Base-by-base conservation (phyloP, 1,140 invertebrate species). In the Brachionus koreanus region DNA sequence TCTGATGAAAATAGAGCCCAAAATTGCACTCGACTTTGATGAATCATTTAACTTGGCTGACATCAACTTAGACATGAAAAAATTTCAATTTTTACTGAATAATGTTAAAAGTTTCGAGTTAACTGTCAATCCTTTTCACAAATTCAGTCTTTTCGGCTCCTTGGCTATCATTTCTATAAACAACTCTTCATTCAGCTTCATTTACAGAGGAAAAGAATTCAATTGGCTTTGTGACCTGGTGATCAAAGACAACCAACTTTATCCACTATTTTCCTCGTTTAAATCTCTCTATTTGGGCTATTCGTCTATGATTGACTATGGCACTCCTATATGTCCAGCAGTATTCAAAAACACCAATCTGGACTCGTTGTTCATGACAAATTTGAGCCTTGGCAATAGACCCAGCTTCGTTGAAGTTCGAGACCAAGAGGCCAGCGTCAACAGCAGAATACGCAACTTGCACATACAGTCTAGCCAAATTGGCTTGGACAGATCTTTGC, bases 151-250 rank as follows among this genome's bases (percentile, higher is more conserved):
- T 6, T 43, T 19, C 1, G 19, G 3, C 25, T 43, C 19, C 3
- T 19, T 74, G 5, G 23, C 10, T n/a, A 2, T 46, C 19, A 25
- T 74, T 13, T 46, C 69, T 4, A 46, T 74, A 12, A 74, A 46
- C 25, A 74, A 74, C 23, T 74, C 69, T 10, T 43, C 39, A 25
- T 74, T 74, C 9, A 74, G 23, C 10, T 74, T 74, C 46, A 9
- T 46, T 7, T 74, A 74, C 25, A 39, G 69, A n/a, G 42, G 25
- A 12, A 74, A 74, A 19, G 16, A 43, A 46, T 74, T 46, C 25
- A 43, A 74, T 39, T 74, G 69, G 69, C 16, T 74, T 10, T 74
- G 69, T 23, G 69, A 74, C n/a, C 13, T 74, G 9, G 69, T 74
- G 12, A 29, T 46, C 19, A 74, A 46, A 25, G 69, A 74, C 42